Evolutionary conservation across 2,888 invertebrate genomes (phyloP), one percentile per base, ranked within the genome.

Genomic region (Tetragonisca angustula): DNA sequence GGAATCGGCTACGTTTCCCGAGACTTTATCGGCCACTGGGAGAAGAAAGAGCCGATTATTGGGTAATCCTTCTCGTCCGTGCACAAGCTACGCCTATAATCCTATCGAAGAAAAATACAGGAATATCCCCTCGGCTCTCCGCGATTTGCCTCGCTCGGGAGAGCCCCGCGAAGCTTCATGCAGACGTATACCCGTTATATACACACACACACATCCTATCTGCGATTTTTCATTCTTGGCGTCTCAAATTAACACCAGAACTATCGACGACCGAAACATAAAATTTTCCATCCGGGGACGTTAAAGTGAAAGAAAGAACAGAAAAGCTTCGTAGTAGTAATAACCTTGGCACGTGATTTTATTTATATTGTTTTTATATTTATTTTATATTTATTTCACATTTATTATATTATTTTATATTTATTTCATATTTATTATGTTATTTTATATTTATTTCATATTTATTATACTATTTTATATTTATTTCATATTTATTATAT

Each of bases 21-120:
- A 43, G 43, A 43, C 43, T 43, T 43, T 43, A 87, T 86, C 86
- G 79, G 69, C 54, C 62, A 43, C 0, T 17, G 65, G 54, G 67
- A 87, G 84, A 67, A 79, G 84, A 84, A 80, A 84, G 82, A 84
- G 74, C 82, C 83, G 82, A 65, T 84, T 84, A 84, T 84, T 85
- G 83, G 74, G 82, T 84, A 84, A 86, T 86, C 83, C 75, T 83
- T 80, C 76, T 82, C 81, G 84, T 76, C 65, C 84, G 87, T 80
- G 87, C 79, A 79, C 79, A 65, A 87, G 77, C 76, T 81, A 83
- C 85, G 80, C 79, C 77, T 83, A 88, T 85, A 84, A 88, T 86
- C 85, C 76, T 85, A 80, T 88, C 87, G 85, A 76, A 81, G 83
- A 78, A 82, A 85, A 87, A 85, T 83, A 85, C 64, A 74, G 72